Evolutionary conservation across 2,888 invertebrate species (phyloP).

Genomic region (Brachylomia viminalis): DNA sequence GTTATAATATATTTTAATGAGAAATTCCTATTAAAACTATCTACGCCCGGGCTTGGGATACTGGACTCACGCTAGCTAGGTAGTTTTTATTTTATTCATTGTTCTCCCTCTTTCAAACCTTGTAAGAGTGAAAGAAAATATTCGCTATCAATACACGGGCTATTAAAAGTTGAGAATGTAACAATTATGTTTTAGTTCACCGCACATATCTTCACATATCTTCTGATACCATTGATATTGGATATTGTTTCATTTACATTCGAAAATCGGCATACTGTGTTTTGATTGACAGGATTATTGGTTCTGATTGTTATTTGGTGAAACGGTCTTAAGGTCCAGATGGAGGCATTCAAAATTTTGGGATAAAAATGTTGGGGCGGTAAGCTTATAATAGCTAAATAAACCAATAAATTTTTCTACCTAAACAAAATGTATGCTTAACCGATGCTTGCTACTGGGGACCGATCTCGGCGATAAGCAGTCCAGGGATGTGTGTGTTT

Average conservation of each 20-base stretch:
- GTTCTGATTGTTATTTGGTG: neutral
- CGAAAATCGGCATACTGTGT: neutral
- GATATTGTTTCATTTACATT: neutral
- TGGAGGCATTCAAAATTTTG: neutral
- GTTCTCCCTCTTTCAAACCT: neutral
- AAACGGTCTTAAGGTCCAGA: neutral
- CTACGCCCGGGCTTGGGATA: too few relatives aligned
- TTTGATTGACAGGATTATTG: neutral
- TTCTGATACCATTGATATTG: slow-evolving; percentile 29
- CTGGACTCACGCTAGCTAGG: neutral
- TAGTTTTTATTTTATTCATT: neutral
- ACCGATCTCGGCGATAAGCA: too few relatives aligned
- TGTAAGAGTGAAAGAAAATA: neutral
- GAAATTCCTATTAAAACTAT: neutral
- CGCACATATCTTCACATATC: slow-evolving; percentile 20
- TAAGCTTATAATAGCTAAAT: slow-evolving; percentile 2
- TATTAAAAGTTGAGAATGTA: slow-evolving; percentile 31
- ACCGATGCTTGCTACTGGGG: too few relatives aligned
- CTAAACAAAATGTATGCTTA: too few relatives aligned
- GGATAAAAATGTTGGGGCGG: slow-evolving; percentile 32
- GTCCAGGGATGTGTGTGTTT: too few relatives aligned
- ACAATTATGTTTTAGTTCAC: slow-evolving; percentile 29
- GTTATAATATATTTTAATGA: too few relatives aligned
- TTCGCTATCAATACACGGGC: neutral
- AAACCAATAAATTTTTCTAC: neutral